phyloP scores from a whole-genome alignment of 2,888 invertebrate species.

The Aquatica leii region DNA sequence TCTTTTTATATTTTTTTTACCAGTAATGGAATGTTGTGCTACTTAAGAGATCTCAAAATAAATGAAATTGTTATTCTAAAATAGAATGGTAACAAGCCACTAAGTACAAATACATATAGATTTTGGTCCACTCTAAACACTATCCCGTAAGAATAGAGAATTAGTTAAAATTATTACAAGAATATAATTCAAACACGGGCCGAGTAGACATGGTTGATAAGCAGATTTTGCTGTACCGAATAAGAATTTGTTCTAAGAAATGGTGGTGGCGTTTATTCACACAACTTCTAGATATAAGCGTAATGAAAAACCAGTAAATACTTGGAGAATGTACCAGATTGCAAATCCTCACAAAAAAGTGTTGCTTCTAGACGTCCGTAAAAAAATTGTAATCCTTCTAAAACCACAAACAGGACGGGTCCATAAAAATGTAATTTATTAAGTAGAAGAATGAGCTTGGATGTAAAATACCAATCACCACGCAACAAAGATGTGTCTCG shows the following conservation, averaged over 20 bases:
- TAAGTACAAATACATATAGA: constrained; percentile 22
- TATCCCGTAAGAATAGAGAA: background rate
- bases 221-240: constrained; percentile 26
- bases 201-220: constrained; percentile 31
- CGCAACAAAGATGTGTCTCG: too few species aligned
- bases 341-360: constrained; percentile 4
- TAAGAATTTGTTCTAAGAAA: constrained; percentile 21
- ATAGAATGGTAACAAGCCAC: constrained; percentile 28
- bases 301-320: too few species aligned
- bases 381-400: too few species aligned
- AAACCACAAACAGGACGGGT: constrained; percentile 14
- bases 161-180: too few species aligned
- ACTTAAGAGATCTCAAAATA: constrained; percentile 19
- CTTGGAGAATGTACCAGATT: constrained; percentile 19
- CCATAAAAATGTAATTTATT: constrained; percentile 12
- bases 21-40: constrained; percentile 14
- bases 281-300: too few species aligned
- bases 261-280: constrained; percentile 31
- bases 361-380: background rate
- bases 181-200: constrained; percentile 23
- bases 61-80: constrained; percentile 23
- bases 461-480: too few species aligned
- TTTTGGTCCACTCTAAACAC: constrained; percentile 17
- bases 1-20: constrained; percentile 32
- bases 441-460: background rate